Evolutionary conservation across 2,888 invertebrate species (phyloP), one percentile per base, ranked within the genome.

Genomic region (Scelioninae gen. 2): DNA sequence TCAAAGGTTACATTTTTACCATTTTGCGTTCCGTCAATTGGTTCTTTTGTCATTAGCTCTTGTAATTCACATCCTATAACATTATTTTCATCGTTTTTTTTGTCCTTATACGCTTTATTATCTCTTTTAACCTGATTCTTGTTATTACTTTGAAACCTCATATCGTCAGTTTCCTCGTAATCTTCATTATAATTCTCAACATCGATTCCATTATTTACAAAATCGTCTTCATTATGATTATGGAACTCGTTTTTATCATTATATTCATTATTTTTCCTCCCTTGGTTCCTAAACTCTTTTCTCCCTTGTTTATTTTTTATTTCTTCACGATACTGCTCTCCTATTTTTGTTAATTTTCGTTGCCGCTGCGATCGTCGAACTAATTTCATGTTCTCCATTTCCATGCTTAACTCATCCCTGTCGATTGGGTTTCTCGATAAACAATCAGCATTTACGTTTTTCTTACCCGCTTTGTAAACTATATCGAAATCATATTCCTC

Each of bases 1-100:
- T 35, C 35, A 7, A 10, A 35, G n/a, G 35, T 35, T 2, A 28
- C 28, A 4, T 28, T 28, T 28, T 28, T 28, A 28, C 28, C 28
- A 6, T 28, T 28, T 28, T 9, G 28, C 28, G 9, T 28, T 6
- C 9, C 9, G 4, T 10, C n/a, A 10, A 35, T 35, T 35, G 7
- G 35, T 7, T 35, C n/a, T 7, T 35, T 7, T 3, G 5, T 10
- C n/a, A 7, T 11, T 35, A 35, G n/a, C 2, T n/a, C n/a, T 11
- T 35, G 35, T 35, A 35, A 35, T 11, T 35, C n/a, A 35, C n/a
- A 7, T 35, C n/a, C n/a, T 35, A 35, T 7, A n/a, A 11, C n/a
- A 35, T 7, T 11, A 35, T 9, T 35, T 35, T 35, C 35, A 35
- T 35, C n/a, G 9, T 28, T 9, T 6, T 28, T 28, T 28, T 6